phyloP scores from a whole-genome alignment of 2,797 vertebrate species.

The Cuniculus paca region DNA sequence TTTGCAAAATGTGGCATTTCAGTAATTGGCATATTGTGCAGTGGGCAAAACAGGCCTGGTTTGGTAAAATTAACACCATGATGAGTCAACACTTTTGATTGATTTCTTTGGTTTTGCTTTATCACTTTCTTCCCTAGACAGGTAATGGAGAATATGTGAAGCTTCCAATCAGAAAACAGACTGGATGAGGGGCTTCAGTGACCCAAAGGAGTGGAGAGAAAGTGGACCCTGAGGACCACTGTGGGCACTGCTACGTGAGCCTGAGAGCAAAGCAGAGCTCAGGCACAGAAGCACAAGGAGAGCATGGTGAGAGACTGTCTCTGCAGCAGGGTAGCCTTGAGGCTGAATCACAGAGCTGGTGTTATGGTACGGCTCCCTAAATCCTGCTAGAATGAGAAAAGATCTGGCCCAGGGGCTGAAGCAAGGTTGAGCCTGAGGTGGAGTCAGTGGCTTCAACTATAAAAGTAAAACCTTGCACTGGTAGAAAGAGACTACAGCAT shows the following conservation, averaged over 20 bases:
- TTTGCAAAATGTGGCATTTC: background rate
- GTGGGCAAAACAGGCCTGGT: background rate
- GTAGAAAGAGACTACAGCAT: background rate
- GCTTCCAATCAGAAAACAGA: slow-evolving; percentile 23
- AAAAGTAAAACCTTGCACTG: background rate
- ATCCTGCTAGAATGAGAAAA: background rate
- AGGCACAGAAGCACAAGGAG: background rate
- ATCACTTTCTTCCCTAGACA: background rate
- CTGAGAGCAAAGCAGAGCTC: background rate
- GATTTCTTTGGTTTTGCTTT: background rate
- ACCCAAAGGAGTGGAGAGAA: background rate
- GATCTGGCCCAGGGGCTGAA: background rate
- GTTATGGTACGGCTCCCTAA: background rate
- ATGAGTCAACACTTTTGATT: background rate
- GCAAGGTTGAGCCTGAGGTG: background rate
- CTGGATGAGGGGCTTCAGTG: background rate
- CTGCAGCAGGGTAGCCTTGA: background rate
- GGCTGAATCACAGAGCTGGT: background rate
- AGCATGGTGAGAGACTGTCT: background rate
- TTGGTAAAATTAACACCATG: background rate
- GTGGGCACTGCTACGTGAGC: background rate
- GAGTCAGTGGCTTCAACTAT: background rate
- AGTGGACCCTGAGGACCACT: background rate
- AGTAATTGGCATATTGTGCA: background rate
- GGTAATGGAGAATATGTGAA: background rate